Conservation (phyloP, 2,797 vertebrate genomes). For the Lagodon rhomboides region DNA sequence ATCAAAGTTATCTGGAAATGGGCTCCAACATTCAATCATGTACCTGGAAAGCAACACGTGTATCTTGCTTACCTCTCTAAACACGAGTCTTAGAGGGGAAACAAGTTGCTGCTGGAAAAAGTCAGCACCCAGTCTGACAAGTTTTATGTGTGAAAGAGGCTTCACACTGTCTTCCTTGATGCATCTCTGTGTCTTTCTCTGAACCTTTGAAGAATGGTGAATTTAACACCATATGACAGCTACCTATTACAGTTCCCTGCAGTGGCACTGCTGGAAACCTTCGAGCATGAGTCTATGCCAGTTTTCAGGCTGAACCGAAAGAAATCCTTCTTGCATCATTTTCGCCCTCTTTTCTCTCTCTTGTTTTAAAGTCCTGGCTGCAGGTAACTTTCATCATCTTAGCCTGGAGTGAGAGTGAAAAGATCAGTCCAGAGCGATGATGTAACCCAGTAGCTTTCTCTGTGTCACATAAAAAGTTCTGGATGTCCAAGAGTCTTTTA, state of each 20-base stretch:
- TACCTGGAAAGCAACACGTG: not conserved
- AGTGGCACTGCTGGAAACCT: constrained; percentile 34
- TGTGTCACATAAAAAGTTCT: not conserved
- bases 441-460: constrained; percentile 4
- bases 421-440: constrained; percentile 22
- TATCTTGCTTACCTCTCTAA: not conserved
- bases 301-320: constrained; percentile 18
- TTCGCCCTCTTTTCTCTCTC: not conserved
- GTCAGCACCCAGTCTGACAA: constrained; percentile 2
- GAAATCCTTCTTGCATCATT: constrained; percentile 35
- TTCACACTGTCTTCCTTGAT: constrained; percentile 34
- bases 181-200: constrained; percentile 23
- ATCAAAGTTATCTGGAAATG: no score
- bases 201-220: constrained; percentile 21
- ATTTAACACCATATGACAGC: constrained; percentile 37
- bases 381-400: constrained; percentile 32
- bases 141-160: constrained; percentile 36
- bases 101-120: not conserved
- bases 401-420: constrained; percentile 12
- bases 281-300: not conserved
- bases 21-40: not conserved
- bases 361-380: not conserved
- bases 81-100: not conserved
- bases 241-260: constrained; percentile 37
- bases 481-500: not conserved